These are phyloP conservation scores for Drosophila ercepeae DNA, from an alignment of 1,140 invertebrate genomes.

Conservation along the genomic window DNA sequence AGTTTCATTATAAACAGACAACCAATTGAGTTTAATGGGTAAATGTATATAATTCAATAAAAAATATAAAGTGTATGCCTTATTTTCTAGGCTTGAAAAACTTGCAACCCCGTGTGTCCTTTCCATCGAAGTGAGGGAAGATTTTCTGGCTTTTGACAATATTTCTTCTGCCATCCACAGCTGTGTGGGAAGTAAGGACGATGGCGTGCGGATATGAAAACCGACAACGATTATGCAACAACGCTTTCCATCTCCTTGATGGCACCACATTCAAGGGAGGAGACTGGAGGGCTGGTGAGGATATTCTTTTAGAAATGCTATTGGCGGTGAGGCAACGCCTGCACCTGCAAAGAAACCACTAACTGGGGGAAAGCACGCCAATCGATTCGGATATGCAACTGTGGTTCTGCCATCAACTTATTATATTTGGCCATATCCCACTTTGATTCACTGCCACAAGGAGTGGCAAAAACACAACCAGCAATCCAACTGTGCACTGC, in stretches of 20 bases:
- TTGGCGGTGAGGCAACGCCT: constrained; percentile 3
- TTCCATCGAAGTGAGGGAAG: constrained; percentile 29
- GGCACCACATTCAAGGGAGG: background rate
- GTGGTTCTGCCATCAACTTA: constrained; percentile 25
- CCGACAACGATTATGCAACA: constrained; percentile 72
- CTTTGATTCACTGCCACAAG: background rate
- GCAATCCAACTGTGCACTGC: constrained; percentile 5
- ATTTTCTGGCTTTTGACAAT: constrained; percentile 47
- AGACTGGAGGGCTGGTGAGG: background rate
- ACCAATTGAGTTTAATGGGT: background rate
- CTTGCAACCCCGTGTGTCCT: background rate
- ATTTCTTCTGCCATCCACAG: constrained; percentile 29
- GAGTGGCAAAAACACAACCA: constrained; percentile 8
- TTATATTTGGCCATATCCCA: constrained; percentile 38
- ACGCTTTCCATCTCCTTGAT: constrained; percentile 21
- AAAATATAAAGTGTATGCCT: no score
- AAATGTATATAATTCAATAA: background rate
- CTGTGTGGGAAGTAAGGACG: constrained; percentile 1
- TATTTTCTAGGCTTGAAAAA: background rate
- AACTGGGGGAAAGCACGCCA: background rate
- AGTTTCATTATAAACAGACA: background rate
- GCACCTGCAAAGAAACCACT: constrained; percentile 30
- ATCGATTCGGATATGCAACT: constrained; percentile 32
- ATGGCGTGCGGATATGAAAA: constrained; percentile 62
- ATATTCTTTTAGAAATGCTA: constrained; percentile 64